Percentiles rank a stretch among this genome's conserved stretches.
Evolutionary conservation across 92 coral and sea anemone species (phyloP).

Genomic region (Umimayanthus kanabou): DNA sequence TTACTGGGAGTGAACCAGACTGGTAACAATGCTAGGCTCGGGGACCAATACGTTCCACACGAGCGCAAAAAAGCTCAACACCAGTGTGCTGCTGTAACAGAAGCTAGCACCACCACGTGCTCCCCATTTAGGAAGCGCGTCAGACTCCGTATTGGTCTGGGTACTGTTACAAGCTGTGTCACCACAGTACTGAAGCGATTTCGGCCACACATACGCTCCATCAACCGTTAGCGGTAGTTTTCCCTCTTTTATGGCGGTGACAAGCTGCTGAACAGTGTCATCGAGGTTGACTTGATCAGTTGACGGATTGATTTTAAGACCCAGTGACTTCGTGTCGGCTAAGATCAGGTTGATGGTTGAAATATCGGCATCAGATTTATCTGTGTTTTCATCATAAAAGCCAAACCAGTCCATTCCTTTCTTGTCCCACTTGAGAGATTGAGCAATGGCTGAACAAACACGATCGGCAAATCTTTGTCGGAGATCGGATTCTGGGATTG

Average conservation of each 20-base stretch:
- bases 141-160: not conserved
- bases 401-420: conserved; percentile 10
- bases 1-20: no score
- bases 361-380: not conserved
- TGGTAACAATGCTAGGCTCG: no score
- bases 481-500: conserved; percentile 9
- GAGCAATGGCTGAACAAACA: conserved; percentile 11
- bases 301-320: not conserved
- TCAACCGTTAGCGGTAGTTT: conserved; percentile 10
- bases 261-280: conserved; percentile 1
- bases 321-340: not conserved
- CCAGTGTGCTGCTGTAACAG: no score
- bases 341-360: conserved; percentile 3
- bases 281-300: not conserved
- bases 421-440: not conserved
- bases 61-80: no score
- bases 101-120: no score
- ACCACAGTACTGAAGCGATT: conserved; percentile 10
- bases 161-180: conserved; percentile 13
- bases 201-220: conserved; percentile 2
- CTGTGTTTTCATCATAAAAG: not conserved
- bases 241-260: not conserved
- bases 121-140: not conserved
- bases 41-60: no score
- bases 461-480: conserved; percentile 17